Evolutionary conservation across 2,888 invertebrate genomes (phyloP).

Genomic region (Cheiracanthium punctorium): DNA sequence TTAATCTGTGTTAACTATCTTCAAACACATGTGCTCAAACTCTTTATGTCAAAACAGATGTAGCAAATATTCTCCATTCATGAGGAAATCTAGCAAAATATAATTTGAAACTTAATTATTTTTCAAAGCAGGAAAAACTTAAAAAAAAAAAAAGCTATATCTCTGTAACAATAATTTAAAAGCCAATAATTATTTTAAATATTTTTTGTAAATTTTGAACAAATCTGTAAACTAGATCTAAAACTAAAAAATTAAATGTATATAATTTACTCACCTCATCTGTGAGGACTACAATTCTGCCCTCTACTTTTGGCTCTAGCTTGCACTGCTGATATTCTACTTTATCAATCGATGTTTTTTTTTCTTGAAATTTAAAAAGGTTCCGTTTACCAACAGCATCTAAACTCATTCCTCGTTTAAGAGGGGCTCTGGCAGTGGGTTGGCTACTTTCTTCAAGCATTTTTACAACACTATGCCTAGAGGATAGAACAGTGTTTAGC

Average conservation of each 20-base stretch:
- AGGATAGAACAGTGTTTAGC: too few relatives aligned
- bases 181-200: too few relatives aligned
- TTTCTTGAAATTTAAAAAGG: conserved; percentile 66
- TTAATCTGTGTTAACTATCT: too few relatives aligned
- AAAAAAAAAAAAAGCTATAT: too few relatives aligned
- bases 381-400: conserved; percentile 71
- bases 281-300: conserved; percentile 85
- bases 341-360: conserved; percentile 80
- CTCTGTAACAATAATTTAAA: too few relatives aligned
- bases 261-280: conserved; percentile 82
- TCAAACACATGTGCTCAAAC: too few relatives aligned
- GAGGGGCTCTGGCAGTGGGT: conserved; percentile 57
- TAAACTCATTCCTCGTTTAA: conserved; percentile 72
- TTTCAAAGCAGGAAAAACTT: too few relatives aligned
- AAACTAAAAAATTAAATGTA: background rate
- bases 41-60: too few relatives aligned
- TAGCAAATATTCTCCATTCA: too few relatives aligned
- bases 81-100: too few relatives aligned
- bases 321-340: conserved; percentile 88
- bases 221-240: background rate
- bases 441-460: conserved; percentile 82
- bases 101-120: too few relatives aligned
- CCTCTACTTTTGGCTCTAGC: conserved; percentile 87
- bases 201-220: too few relatives aligned
- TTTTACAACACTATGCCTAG: conserved; percentile 84